Base-by-base conservation (phyloP, 2,888 invertebrate species). In the Ophion obscuratus region DNA sequence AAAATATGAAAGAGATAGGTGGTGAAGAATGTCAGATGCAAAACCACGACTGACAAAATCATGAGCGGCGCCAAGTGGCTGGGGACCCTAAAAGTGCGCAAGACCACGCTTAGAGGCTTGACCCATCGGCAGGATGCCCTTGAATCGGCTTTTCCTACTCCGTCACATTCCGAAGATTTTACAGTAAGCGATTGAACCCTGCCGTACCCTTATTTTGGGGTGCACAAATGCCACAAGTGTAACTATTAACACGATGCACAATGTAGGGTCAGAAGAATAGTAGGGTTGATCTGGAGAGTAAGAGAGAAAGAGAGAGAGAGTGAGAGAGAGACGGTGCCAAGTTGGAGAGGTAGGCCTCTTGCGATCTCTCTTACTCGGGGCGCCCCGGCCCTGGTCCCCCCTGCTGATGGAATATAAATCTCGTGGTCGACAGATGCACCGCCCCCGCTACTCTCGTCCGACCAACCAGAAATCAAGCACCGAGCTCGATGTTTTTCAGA, bases 381-480 rank as follows among this genome's bases (percentile, higher is more conserved):
- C 78, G 68, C 44, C 68, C 27, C 61, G 31, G 73, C 64, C 31
- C 66, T 17, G 73, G 77, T 47, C 73, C 77, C 73, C 74, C 70
- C 53, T 83, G 77, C 79, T 81, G 84, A 83, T 84, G 87, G 90
- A 91, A 92, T 92, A 93, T 93, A 93, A 93, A 93, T 93, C 93
- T 93, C 91, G 88, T 84, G 82, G 91, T 90, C 89, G 93, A 93
- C 93, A 91, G 92, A 92, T 91, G 93, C 93, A 91, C 93, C 93
- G 93, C 93, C 93, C 91, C 92, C 92, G 88, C 90, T 88, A 89
- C 89, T 89, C 89, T 89, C 90, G 89, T 89, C 90, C 92, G 89
- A 92, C 93, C 93, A 93, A 93, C 92, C 93, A 86, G 83, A 92
- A 91, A 61, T 53, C 61, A 61, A 86, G 82, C 81, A 61, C 88